A percentile compares a stretch with the other conserved stretches of the same genome.
Evolutionary conservation across 2,888 invertebrate genomes (phyloP).

Genomic region (Melanchra persicariae): DNA sequence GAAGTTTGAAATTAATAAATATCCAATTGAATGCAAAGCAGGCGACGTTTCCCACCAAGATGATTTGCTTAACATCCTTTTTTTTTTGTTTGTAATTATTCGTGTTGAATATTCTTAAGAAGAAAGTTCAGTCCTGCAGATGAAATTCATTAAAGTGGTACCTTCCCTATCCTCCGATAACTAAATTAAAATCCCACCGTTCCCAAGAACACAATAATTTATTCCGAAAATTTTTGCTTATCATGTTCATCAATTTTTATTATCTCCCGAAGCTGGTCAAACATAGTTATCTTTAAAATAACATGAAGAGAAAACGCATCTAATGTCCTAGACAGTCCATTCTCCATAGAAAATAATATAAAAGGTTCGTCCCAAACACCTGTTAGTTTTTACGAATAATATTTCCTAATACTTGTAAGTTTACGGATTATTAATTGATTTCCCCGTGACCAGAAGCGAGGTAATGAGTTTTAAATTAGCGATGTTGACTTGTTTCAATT

Average conservation of each 20-base stretch:
- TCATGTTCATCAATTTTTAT: background rate
- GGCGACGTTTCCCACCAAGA: constrained; percentile 28
- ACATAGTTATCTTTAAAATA: background rate
- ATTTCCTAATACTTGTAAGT: constrained; percentile 57
- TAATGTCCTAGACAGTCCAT: background rate
- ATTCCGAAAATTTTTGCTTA: background rate
- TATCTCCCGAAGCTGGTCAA: background rate
- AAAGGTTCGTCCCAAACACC: constrained; percentile 37
- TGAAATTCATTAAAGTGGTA: background rate
- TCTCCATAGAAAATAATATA: constrained; percentile 16
- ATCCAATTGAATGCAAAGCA: constrained; percentile 41
- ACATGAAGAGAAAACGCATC: background rate
- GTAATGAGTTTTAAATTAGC: constrained; percentile 66
- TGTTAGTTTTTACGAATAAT: constrained; percentile 56
- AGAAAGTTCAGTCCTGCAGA: constrained; percentile 5
- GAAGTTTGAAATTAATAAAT: constrained; percentile 32
- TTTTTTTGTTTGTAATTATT: background rate
- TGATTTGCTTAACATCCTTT: constrained; percentile 20
- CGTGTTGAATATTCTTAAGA: background rate
- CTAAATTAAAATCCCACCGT: background rate
- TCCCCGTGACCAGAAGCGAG: constrained; percentile 57
- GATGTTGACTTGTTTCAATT: constrained; percentile 64
- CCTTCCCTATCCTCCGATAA: no score
- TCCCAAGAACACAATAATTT: background rate
- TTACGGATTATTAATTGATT: constrained; percentile 63